Base-by-base conservation (phyloP, 1,140 invertebrate species). In the Eulimnadia texana region DNA sequence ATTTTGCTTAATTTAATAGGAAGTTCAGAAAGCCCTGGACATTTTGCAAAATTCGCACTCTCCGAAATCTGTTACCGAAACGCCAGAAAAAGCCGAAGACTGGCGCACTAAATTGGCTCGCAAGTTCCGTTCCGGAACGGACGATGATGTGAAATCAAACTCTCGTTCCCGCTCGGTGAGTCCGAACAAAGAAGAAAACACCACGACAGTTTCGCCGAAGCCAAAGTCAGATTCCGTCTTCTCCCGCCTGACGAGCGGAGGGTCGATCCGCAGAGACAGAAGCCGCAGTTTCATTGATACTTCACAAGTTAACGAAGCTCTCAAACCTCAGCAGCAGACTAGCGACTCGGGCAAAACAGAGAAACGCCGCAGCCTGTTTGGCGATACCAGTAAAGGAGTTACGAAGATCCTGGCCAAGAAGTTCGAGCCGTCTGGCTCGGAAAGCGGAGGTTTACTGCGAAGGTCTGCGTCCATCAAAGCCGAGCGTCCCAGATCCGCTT, bases 1-100 rank as follows among this genome's bases (percentile, higher is more conserved):
- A n/a, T n/a, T n/a, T n/a, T n/a, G n/a, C n/a, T n/a, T n/a, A n/a
- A n/a, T n/a, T n/a, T 16, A 6, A 42, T 42, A 42, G 3, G 57
- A 67, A 42, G 64, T 65, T 2, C 52, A 65, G 53, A 63, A 65
- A 22, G 66, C 66, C 24, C 64, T 66, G 47, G 53, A 62, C 16
- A 53, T 51, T 28, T 57, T 64, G 13, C 56, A 24, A 16, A 42
- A 42, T 16, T 42, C 33, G 6, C 33, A 42, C 33, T 42, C 33
- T 42, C 33, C 33, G 6, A 42, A 42, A 42, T 16, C 33, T n/a
- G n/a, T n/a, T n/a, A n/a, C n/a, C 16, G 50, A 60, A 2, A 28
- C 64, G n/a, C 47, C 27, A 33, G 51, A 59, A 22, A 27, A 58
- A n/a, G 23, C 55, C 23, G 55, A 58, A 58, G 42, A 11, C 28